phyloP scores from a whole-genome alignment of 1,140 invertebrate genomes.

The Aphaenogaster floridana region DNA sequence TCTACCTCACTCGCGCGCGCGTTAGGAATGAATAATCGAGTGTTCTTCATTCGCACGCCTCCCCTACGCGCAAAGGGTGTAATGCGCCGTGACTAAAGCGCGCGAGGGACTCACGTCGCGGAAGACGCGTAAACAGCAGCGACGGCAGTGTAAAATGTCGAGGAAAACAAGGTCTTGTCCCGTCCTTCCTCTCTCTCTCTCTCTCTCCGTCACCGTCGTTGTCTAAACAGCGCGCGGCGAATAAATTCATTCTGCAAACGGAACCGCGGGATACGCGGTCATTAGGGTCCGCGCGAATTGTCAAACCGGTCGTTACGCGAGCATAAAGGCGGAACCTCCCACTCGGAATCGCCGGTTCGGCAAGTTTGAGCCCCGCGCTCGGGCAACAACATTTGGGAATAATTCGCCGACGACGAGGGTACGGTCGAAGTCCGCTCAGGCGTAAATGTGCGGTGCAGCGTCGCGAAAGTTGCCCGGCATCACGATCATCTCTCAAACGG shows the following conservation, averaged over 20 bases:
- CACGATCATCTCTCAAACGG: slow-evolving; percentile 35
- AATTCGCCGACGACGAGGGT: slow-evolving; percentile 24
- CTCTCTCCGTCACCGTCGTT: background rate
- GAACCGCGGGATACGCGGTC: background rate
- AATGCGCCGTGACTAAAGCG: slow-evolving; percentile 58
- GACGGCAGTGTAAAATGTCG: slow-evolving; percentile 14
- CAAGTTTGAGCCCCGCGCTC: slow-evolving; percentile 16
- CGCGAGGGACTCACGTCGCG: slow-evolving; percentile 41
- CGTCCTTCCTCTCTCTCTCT: too few relatives aligned
- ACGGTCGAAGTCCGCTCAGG: slow-evolving; percentile 29
- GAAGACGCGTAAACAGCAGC: slow-evolving; percentile 58
- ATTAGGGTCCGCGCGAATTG: slow-evolving; percentile 50
- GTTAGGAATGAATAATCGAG: slow-evolving; percentile 48
- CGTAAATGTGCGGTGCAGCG: slow-evolving; percentile 17
- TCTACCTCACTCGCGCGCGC: background rate
- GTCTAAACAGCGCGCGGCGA: slow-evolving; percentile 12
- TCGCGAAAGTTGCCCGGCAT: slow-evolving; percentile 22
- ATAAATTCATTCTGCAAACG: slow-evolving; percentile 40
- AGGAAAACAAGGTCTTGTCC: slow-evolving; percentile 31
- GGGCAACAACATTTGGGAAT: slow-evolving; percentile 42
- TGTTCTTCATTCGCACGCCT: slow-evolving; percentile 48
- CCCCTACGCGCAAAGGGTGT: slow-evolving; percentile 52
- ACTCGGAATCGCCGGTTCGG: background rate
- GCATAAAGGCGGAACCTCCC: slow-evolving; percentile 27
- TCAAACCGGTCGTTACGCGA: slow-evolving; percentile 46